Base-by-base conservation (phyloP, 2,888 invertebrate species). In the Andricus curvator region DNA sequence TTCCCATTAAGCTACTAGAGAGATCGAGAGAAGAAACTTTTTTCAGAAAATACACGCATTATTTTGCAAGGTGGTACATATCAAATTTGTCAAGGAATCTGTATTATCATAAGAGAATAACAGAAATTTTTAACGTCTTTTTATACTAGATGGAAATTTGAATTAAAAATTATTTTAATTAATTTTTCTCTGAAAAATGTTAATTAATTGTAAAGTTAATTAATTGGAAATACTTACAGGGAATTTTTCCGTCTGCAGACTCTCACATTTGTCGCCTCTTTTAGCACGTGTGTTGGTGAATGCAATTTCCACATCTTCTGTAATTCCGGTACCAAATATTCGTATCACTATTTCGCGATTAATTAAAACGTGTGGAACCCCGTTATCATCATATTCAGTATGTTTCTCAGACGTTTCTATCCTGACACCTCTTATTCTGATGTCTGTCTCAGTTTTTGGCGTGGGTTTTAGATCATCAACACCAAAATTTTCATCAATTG, bases 271-370 rank as follows among this genome's bases (percentile, higher is more conserved):
- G 22, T 94, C 94, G 1, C 95, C 95, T 81, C 93, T 94, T 0
- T 91, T 88, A 67, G 94, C 94, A 0, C 89, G 84, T 62, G 94
- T 93, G 80, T 95, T 94, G 0, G 97, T 97, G 90, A 97, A 96
- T 0, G 96, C 95, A 77, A 98, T 94, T 70, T 95, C 93, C 0
- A 96, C 96, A 80, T 94, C 92, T 0, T 94, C 90, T 0, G 95
- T 95, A 81, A 98, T 93, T 3, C 96, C 96, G 13, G 92, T 93
- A 0, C 98, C 98, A 90, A 97, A 97, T 51, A 98, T 89, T 76
- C 97, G 95, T 65, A 98, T 89, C 17, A 94, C 94, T 29, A 96
- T 94, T 4, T 93, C 92, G 0, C 93, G 92, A 77, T 95, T 94
- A 22, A 95, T 95, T 81, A 96, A 89, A 29, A 98, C 94, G 83